Base-by-base conservation (phyloP, 2,113 vertebrate species). In the Syngnathus typhle region DNA sequence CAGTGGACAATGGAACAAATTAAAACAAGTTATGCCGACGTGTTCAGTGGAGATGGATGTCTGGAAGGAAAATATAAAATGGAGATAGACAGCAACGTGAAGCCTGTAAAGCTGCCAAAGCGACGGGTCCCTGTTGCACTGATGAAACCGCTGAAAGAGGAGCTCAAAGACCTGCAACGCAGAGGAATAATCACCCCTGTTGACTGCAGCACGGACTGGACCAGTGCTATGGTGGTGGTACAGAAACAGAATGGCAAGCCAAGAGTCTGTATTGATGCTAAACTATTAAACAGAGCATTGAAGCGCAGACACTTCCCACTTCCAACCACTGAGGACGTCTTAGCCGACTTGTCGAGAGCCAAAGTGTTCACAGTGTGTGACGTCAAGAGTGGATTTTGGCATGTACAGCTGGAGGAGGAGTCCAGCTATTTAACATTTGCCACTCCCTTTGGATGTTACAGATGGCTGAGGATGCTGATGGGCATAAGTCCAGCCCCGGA, bases 311-410 rank as follows among this genome's bases (percentile, higher is more conserved):
- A 47, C n/a, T 80, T 72, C 37, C 69, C 21, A 18, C 39, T 80
- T 9, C 65, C 44, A 9, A 75, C 72, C 7, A 77, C 54, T 9
- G 67, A 82, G 8, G 64, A 80, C 62, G 71, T 77, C 0, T 36
- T 81, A 4, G 63, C 64, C 5, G 76, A 77, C 44, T 19, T 77
- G 7, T 59, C 68, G 3, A 72, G 46, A 69, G 65, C 67, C 0
- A 80, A 72, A 59, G 73, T 80, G 3, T 67, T 80, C 15, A 64
- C 44, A 15, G 61, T 72, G 10, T 77, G 75, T 47, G 65, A 81
- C 3, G 44, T 80, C 15, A 82, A 67, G 56, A 18, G 56, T 23
- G 47, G 62, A 1, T 78, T 77, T 60, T 84, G 77, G 65, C 61
- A 80, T 51, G 49, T 75, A 0, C 44, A 76, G 54, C 55, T 76